Conservation (phyloP, 2,888 invertebrate species). For the Microctonus aethiopoides region DNA sequence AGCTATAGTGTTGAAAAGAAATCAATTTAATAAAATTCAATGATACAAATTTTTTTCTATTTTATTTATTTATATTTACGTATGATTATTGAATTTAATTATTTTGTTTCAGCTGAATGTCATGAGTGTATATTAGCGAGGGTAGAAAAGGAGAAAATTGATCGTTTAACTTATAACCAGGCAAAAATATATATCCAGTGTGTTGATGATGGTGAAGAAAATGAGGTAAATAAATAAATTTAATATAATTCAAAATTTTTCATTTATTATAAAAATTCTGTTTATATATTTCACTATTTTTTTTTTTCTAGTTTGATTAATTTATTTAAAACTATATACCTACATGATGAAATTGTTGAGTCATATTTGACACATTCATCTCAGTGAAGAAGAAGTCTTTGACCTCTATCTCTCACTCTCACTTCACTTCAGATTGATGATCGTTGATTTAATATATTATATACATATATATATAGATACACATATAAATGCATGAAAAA, state of each 20-base stretch:
- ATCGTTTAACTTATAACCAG: constrained; percentile 61
- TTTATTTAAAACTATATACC: constrained; percentile 2
- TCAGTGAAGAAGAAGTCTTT: constrained; percentile 13
- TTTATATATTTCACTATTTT: background rate
- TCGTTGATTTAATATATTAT: constrained; percentile 43
- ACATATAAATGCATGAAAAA: background rate
- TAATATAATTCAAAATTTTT: background rate
- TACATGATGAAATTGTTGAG: constrained; percentile 23
- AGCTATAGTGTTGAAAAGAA: too few species aligned
- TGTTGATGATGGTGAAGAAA: constrained; percentile 59
- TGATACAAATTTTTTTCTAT: too few species aligned
- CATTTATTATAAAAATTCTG: background rate
- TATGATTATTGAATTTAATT: too few species aligned
- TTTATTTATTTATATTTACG: too few species aligned
- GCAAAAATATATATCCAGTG: constrained; percentile 62
- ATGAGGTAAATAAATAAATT: constrained; percentile 46
- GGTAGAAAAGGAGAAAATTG: constrained; percentile 58
- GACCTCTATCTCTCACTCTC: constrained; percentile 11
- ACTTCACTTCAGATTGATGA: constrained; percentile 48
- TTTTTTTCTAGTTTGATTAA: background rate
- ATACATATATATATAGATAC: too few species aligned
- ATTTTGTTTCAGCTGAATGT: constrained; percentile 53
- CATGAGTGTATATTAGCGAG: constrained; percentile 58
- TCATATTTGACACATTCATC: constrained; percentile 17
- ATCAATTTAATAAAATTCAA: too few species aligned